phyloP scores from a whole-genome alignment of 1,140 invertebrate species.

The Cydia pomonella region DNA sequence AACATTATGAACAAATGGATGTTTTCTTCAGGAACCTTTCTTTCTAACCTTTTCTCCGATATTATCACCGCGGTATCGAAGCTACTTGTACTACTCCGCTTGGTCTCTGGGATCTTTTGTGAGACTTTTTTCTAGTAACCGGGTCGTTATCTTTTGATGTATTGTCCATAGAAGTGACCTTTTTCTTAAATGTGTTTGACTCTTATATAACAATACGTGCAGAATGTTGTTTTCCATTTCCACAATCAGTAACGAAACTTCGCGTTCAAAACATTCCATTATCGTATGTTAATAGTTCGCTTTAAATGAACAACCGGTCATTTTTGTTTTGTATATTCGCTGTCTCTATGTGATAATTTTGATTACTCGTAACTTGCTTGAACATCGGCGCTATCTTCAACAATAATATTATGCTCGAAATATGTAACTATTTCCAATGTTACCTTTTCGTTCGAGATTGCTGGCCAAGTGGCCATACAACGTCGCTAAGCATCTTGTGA shows the following conservation, averaged over 20 bases:
- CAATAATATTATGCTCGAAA: not conserved
- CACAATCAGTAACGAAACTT: conserved; percentile 3
- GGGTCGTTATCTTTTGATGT: too few relatives aligned
- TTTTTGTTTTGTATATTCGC: conserved; percentile 29
- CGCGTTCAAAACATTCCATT: conserved; percentile 11
- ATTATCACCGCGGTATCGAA: too few relatives aligned
- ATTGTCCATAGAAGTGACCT: too few relatives aligned
- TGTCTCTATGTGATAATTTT: conserved; percentile 25
- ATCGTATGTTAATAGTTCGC: conserved; percentile 14
- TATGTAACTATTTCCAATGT: not conserved
- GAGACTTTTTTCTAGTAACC: too few relatives aligned
- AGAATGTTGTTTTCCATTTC: not conserved
- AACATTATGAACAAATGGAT: not conserved
- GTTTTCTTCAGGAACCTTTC: not conserved
- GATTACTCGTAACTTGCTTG: not conserved
- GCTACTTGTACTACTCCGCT: too few relatives aligned
- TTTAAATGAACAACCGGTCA: conserved; percentile 16
- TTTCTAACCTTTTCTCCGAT: too few relatives aligned
- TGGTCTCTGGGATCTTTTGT: too few relatives aligned
- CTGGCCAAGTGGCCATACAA: not conserved
- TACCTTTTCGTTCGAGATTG: not conserved
- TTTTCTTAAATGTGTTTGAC: too few relatives aligned
- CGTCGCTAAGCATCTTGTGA: not conserved
- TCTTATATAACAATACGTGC: not conserved
- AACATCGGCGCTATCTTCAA: not conserved